phyloP scores from a whole-genome alignment of 2,797 vertebrate species.

The Sebastiscus albofasciatus region DNA sequence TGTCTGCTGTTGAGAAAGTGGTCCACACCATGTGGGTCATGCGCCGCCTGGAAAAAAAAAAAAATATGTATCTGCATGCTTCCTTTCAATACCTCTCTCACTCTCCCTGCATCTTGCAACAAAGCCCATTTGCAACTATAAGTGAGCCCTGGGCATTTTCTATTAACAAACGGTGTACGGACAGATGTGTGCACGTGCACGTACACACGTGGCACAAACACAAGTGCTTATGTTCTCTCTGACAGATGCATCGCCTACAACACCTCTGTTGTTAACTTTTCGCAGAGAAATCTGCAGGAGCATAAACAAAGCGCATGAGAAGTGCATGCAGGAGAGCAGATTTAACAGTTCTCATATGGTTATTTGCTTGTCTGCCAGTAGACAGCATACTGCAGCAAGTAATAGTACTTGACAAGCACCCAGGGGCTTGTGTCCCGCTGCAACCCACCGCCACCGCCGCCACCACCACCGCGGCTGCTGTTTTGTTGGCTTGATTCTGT shows the following conservation, averaged over 20 bases:
- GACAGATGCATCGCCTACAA: conserved; percentile 19
- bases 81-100: conserved; percentile 41
- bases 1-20: conserved; percentile 68
- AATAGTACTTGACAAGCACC: conserved; percentile 72
- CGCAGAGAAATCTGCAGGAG: conserved; percentile 9
- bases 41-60: conserved; percentile 25
- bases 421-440: conserved; percentile 45
- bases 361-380: conserved; percentile 52
- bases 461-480: conserved; percentile 22
- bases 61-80: conserved; percentile 31
- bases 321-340: conserved; percentile 25
- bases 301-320: conserved; percentile 23
- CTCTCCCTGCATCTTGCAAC: conserved; percentile 30
- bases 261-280: conserved; percentile 42
- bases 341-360: conserved; percentile 45
- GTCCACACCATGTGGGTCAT: conserved; percentile 68
- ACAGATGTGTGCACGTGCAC: conserved; percentile 45
- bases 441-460: conserved; percentile 21
- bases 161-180: conserved; percentile 40
- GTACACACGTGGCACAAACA: background rate
- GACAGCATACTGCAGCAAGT: conserved; percentile 53
- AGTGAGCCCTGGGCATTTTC: conserved; percentile 60
- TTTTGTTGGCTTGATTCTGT: conserved; percentile 44
- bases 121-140: conserved; percentile 46
- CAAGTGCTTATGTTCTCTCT: background rate